These are phyloP conservation scores for Aricia artaxerxes DNA, from an alignment of 2,888 invertebrate genomes.

Conservation along the genomic window DNA sequence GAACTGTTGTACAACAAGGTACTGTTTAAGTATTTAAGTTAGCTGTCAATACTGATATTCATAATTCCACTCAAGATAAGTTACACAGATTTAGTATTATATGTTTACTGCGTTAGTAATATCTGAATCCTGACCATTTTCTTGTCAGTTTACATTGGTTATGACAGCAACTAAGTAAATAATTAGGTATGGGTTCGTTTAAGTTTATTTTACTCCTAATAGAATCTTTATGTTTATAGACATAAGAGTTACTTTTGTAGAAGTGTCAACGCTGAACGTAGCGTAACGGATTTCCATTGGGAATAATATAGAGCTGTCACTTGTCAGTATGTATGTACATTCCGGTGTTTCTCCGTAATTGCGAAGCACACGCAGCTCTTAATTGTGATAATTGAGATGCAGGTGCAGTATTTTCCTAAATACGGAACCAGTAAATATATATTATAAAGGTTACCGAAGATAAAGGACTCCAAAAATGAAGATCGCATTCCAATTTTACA, in stretches of 20 bases:
- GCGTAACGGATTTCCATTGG: not conserved
- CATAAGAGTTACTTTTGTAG: not conserved
- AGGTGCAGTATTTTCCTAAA: not conserved
- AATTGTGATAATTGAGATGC: constrained; percentile 1
- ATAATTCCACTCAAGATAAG: not conserved
- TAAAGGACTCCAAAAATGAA: not conserved
- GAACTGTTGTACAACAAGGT: not conserved
- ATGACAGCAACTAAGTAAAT: not conserved
- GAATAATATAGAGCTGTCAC: constrained; percentile 21
- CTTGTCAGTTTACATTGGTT: not conserved
- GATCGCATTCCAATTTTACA: not conserved
- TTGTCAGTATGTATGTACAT: constrained; percentile 18
- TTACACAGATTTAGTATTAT: too few relatives aligned
- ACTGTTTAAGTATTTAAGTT: not conserved
- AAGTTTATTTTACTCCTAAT: not conserved
- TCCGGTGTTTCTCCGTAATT: constrained; percentile 35
- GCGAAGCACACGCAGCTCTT: constrained; percentile 13
- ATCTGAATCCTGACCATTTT: not conserved
- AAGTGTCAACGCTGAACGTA: not conserved
- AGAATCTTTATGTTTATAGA: not conserved
- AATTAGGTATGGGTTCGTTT: not conserved
- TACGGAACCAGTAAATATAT: not conserved
- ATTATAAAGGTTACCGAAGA: too few relatives aligned
- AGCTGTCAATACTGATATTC: not conserved
- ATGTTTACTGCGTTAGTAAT: too few relatives aligned